Evolutionary conservation across 2,797 vertebrate species (phyloP).

Genomic region (Ctenosaura bakeri): DNA sequence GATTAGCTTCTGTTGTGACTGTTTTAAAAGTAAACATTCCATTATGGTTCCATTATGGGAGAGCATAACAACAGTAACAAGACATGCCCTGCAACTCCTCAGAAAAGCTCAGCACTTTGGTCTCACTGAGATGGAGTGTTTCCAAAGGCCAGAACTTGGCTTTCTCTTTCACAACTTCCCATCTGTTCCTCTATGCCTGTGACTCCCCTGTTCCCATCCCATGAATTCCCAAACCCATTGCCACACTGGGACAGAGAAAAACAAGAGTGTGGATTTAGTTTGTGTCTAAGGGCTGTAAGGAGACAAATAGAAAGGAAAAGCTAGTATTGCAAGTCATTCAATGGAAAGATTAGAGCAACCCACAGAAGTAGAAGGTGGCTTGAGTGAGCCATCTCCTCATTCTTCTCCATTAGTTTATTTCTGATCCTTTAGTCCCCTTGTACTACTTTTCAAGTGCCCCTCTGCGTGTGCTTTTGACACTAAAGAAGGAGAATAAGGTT

Average conservation of each 20-base stretch:
- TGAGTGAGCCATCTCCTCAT: neutral
- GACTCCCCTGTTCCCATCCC: neutral
- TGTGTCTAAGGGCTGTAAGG: neutral
- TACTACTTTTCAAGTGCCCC: neutral
- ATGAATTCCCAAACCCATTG: neutral
- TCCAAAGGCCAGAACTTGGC: neutral
- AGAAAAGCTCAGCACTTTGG: no score
- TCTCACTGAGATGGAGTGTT: neutral
- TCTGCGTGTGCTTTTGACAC: neutral
- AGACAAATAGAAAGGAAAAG: neutral
- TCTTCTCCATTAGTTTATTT: neutral
- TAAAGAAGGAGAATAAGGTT: neutral
- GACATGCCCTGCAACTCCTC: no score
- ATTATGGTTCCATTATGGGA: neutral
- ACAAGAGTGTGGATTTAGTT: neutral
- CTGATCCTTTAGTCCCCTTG: neutral
- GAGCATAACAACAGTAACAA: no score
- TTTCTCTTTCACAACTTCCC: neutral
- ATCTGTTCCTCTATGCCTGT: neutral
- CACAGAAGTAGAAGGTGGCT: neutral
- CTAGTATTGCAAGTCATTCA: neutral
- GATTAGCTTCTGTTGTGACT: neutral
- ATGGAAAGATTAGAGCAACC: neutral
- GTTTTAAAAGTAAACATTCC: neutral
- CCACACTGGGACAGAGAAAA: neutral